Base-by-base conservation (phyloP, 1,140 invertebrate genomes). In the Piezodorus guildinii region DNA sequence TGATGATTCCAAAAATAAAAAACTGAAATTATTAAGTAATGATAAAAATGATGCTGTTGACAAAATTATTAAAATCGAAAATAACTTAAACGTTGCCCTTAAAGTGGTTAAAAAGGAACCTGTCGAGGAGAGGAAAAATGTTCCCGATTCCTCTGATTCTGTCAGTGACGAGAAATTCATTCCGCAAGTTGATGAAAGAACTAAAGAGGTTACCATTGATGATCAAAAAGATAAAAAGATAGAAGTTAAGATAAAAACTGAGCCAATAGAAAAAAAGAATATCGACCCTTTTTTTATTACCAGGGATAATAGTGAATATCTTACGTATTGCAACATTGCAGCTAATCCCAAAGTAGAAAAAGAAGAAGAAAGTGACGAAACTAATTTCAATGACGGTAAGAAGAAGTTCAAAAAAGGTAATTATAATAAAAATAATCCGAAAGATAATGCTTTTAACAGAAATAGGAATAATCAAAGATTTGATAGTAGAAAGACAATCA, bases 231-330 rank as follows among this genome's bases (percentile, higher is more conserved):
- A n/a, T 60, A 19, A 21, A 44, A 1, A 34, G 1, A 17, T 6
- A 17, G 58, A 60, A 17, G 6, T 60, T 19, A 39, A 60, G n/a
- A 17, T 4, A 4, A n/a, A 60, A 34, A 60, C 43, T 43, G 12
- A 12, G 39, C 25, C 51, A 30, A 8, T 34, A 14, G 62, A 63
- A 43, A 63, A 17, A n/a, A 64, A 64, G 58, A 44, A 30, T 39
- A 27, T 43, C 25, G 62, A 64, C 30, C 62, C 62, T n/a, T 64
- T 64, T 58, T 64, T 64, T 54, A 58, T 52, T 10, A 64, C 62
- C 4, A 44, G n/a, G 21, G 54, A 64, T 30, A 51, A 64, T 39
- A 52, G 17, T 3, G 56, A 64, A 59, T 64, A 64, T 25, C 39
- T 17, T 19, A 64, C 52, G 3, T 51, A 54, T 39, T 56, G 52